Base-by-base conservation (phyloP, 2,888 invertebrate genomes). In the Xestobium rufovillosum region DNA sequence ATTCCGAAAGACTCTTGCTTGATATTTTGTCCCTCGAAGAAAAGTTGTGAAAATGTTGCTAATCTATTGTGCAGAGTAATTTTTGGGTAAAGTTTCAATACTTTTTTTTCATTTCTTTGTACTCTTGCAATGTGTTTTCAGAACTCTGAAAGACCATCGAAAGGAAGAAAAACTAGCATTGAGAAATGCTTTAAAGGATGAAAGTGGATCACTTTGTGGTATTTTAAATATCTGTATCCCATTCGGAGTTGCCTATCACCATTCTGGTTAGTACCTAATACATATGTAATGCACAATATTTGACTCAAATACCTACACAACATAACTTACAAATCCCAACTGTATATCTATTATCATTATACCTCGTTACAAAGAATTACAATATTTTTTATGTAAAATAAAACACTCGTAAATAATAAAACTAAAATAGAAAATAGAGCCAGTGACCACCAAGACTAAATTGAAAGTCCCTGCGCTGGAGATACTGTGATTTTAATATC, bases 31-130 rank as follows among this genome's bases (percentile, higher is more conserved):
- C 76, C 92, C n/a, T 83, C 89, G 2, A 88, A 91, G 56, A 80
- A 83, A 53, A 92, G 89, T 65, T 91, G 91, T 57, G 91, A 95
- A 67, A 94, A 88, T 65, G 87, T 95, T 2, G 86, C 90, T 0
- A 55, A 74, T 13, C 66, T 92, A 11, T 66, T 95, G 8, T 80
- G 82, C 50, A 76, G 76, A 56, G 65, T 83, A 45, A 66, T 79
- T 39, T 53, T 52, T 39, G 49, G 50, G 55, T 53, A 50, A 48
- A 55, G 51, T 36, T 28, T 4, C n/a, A 16, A 33, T 17, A 17
- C 14, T n/a, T n/a, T n/a, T n/a, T n/a, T 13, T 8, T 26, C 23
- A 17, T n/a, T 13, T 31, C 13, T 25, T 14, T n/a, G 9, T 30
- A 4, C 15, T 3, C 10, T 30, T 30, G n/a, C 12, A n/a, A 27